phyloP scores from a whole-genome alignment of 1,140 invertebrate species.

The Cyphomyrmex costatus region DNA sequence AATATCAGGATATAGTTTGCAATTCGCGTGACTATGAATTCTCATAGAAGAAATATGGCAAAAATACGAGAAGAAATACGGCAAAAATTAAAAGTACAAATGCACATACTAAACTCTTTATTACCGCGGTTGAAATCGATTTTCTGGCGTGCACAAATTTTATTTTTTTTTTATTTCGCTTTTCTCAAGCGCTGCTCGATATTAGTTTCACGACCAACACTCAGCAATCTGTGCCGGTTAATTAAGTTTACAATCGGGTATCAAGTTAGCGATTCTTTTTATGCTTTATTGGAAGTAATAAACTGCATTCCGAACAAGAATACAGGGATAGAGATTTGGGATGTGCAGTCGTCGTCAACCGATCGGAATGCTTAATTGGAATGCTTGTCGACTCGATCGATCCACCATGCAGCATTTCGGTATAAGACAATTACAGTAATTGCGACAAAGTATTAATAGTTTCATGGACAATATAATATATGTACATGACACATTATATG shows the following conservation, averaged over 20 bases:
- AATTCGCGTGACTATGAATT: constrained; percentile 22
- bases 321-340: constrained; percentile 26
- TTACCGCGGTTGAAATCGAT: not conserved
- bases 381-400: constrained; percentile 61
- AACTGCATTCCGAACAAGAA: constrained; percentile 1
- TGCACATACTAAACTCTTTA: not conserved
- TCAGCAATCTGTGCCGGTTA: not conserved
- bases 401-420: constrained; percentile 55
- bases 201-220: not conserved
- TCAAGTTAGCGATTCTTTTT: not conserved
- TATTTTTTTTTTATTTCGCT: not conserved
- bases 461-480: constrained; percentile 20
- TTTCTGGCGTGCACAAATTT: not conserved
- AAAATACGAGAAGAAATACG: not conserved
- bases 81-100: not conserved
- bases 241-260: constrained; percentile 33
- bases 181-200: not conserved
- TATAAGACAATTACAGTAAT: constrained; percentile 79
- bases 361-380: constrained; percentile 60
- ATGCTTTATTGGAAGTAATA: constrained; percentile 13
- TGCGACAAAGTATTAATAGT: constrained; percentile 73
- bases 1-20: not conserved
- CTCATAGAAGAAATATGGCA: not conserved
- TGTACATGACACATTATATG: not conserved
- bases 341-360: constrained; percentile 27